phyloP scores from a whole-genome alignment of 2,113 vertebrate species.

The Romanogobio albipinnatus region DNA sequence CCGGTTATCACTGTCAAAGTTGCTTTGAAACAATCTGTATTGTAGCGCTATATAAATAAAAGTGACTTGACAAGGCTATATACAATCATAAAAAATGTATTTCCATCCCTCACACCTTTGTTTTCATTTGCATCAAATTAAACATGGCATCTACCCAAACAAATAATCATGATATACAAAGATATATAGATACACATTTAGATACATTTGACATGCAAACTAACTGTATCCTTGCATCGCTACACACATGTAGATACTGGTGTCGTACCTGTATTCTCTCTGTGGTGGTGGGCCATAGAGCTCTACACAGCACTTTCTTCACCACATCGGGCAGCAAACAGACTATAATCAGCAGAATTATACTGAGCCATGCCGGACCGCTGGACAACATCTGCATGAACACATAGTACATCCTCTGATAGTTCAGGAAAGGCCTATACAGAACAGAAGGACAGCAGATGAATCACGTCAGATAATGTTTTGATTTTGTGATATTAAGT shows the following conservation, averaged over 20 bases:
- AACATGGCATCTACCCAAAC: background rate
- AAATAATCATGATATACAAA: background rate
- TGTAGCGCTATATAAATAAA: too few species aligned
- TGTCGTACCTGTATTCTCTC: slow-evolving; percentile 89
- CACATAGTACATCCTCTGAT: slow-evolving; percentile 98
- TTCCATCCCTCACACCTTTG: background rate
- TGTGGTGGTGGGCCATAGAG: slow-evolving; percentile 92
- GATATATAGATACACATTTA: slow-evolving; percentile 37
- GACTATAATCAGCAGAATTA: slow-evolving; percentile 88
- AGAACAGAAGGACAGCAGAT: background rate
- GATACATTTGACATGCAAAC: background rate
- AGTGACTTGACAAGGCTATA: too few species aligned
- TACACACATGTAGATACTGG: background rate
- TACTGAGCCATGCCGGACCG: slow-evolving; percentile 94
- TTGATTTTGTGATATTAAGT: background rate
- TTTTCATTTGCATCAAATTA: background rate
- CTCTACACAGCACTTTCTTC: slow-evolving; percentile 90
- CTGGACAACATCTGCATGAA: slow-evolving; percentile 98
- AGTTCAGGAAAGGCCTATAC: slow-evolving; percentile 95
- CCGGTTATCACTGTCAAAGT: too few species aligned
- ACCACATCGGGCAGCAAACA: slow-evolving; percentile 93
- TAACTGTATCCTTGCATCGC: background rate
- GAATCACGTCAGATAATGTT: background rate
- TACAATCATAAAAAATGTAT: background rate
- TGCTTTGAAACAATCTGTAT: too few species aligned